Base-by-base conservation (phyloP, 2,888 invertebrate species). In the Vanessa cardui region DNA sequence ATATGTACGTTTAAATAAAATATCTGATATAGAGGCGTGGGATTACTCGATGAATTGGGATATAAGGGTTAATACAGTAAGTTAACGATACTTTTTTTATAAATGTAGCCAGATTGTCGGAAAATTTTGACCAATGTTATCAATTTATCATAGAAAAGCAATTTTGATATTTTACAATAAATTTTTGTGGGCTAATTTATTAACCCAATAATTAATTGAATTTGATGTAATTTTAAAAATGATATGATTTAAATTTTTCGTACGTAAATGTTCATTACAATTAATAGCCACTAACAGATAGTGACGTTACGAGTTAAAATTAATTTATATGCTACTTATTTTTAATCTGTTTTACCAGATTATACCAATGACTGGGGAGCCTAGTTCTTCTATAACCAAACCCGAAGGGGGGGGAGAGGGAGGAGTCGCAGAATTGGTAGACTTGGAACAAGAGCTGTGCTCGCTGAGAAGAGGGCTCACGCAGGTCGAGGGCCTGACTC, bases 401-500 rank as follows among this genome's bases (percentile, higher is more conserved):
- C 69, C 78, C 1, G 88, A 93, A 3, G 65, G 81, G 0, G 81
- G 83, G 0, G 83, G 87, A 0, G 90, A 92, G 59, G 95, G 94
- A n/a, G 95, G 95, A 31, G 97, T 97, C 46, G 97, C 97, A 1
- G 97, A 98, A 90, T 91, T 98, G 71, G 96, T 98, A 18, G 98
- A 97, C 86, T 90, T 98, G 73, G 98, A 98, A 84, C 96, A 97
- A 79, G 98, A 98, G 88, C 90, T 98, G 70, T 96, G 96, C 82
- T 97, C 97, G 68, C 89, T 98, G 77, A 96, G 98, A 82, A 95
- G 97, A 75, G 98, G 98, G 2, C 95, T 98, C 72, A 96, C 96
- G 74, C 97, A 98, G 88, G 97, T 98, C 94, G 97, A 97, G 84
- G 95, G 96, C 68, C 95, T 97, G 46, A 97, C 97, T 4, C 94